Conservation (phyloP, 2,113 vertebrate genomes). For the Gobio gobio region DNA sequence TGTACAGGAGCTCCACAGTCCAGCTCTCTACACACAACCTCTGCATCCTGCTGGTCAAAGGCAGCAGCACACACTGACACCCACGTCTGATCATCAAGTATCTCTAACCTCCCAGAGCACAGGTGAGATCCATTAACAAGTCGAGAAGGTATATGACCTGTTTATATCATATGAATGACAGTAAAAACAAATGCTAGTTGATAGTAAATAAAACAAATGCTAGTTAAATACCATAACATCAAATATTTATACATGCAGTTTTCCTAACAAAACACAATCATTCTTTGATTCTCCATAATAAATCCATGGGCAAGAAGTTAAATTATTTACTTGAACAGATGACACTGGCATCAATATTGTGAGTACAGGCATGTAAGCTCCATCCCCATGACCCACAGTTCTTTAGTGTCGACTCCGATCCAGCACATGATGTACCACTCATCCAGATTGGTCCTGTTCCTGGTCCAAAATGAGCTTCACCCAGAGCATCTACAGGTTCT, state of each 20-base stretch:
- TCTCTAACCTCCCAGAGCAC: neutral
- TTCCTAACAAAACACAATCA: no score
- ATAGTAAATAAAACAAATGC: no score
- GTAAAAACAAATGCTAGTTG: neutral
- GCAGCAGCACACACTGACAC: neutral
- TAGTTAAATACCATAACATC: no score
- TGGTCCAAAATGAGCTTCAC: neutral
- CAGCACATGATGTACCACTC: neutral
- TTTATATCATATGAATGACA: neutral
- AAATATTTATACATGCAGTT: no score
- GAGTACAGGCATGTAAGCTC: no score
- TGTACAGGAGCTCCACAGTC: neutral
- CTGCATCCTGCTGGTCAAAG: no score
- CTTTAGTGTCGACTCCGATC: neutral
- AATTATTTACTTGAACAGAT: no score
- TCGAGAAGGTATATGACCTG: neutral
- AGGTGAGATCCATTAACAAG: neutral
- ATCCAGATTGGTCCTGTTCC: slow-evolving; percentile 31
- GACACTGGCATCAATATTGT: no score
- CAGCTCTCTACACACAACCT: neutral
- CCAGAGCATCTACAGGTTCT: slow-evolving; percentile 14
- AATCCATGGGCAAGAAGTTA: no score
- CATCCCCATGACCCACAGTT: neutral
- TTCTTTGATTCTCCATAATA: no score
- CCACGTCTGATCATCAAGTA: neutral